Evolutionary conservation across 2,888 invertebrate species (phyloP), one percentile per base, ranked within the genome.

Genomic region (Periphyllus acericola): DNA sequence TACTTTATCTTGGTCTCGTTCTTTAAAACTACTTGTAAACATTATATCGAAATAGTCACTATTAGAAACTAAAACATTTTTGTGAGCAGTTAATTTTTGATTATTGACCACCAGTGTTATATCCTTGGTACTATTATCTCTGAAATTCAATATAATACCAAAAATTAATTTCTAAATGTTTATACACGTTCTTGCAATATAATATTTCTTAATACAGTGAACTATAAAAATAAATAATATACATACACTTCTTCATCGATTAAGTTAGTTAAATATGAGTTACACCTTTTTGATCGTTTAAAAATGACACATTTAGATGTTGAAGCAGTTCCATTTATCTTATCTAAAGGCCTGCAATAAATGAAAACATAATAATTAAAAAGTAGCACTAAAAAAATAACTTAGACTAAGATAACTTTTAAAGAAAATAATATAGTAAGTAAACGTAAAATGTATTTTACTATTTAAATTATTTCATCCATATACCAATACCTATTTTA

Each of bases 11-110:
- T 84, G 76, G 14, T 76, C 32, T 19, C 84, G 76, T 46, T 84
- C 84, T 76, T 68, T 84, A 34, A 84, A 84, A 76, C 46, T 19
- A 76, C 84, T 84, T 6, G 76, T 68, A 68, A 84, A 84, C 84
- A 84, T 84, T 68, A 68, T 84, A 40, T 84, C 76, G 78, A 84
- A 84, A 76, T 84, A 84, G 25, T 68, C 84, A 52, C 84, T 84
- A 34, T 76, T 84, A n/a, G 46, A 68, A 68, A 60, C 66, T 19
- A 84, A 40, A 4, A 84, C 32, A 52, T n/a, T 19, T 68, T 84
- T 84, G 25, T 84, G 84, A 25, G 66, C 84, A 68, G 29, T 76
- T 68, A 84, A 6, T 60, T 76, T 84, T 46, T 84, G 46, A 34
- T 78, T 84, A 52, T 84, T n/a, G 1, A 84, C 84, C 3, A 84